Conservation (phyloP, 2,797 vertebrate species). For the Simalia tracyae region DNA sequence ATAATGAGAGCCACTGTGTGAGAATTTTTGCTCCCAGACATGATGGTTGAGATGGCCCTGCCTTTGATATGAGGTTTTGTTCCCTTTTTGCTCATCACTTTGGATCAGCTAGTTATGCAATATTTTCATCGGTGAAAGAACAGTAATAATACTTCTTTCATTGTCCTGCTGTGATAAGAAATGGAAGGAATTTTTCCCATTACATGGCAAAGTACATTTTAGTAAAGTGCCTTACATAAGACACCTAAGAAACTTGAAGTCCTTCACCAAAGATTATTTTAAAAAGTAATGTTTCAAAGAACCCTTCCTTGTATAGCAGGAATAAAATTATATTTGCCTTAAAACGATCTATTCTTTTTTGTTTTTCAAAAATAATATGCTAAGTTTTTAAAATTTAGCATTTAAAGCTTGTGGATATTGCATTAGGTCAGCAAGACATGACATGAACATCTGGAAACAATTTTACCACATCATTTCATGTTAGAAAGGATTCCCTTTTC, state of each 20-base stretch:
- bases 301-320: background rate
- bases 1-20: background rate
- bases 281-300: background rate
- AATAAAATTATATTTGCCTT: background rate
- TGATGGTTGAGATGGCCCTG: no score
- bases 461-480: conserved; percentile 27
- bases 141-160: background rate
- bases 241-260: background rate
- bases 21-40: background rate
- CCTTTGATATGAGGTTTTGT: background rate
- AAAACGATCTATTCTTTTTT: background rate
- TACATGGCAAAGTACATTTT: background rate
- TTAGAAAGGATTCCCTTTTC: conserved; percentile 12
- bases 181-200: background rate
- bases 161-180: background rate
- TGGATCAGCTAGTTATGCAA: background rate
- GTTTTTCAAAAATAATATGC: background rate
- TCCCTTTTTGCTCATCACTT: background rate
- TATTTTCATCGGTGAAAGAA: background rate
- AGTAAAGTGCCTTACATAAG: background rate
- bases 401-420: conserved; percentile 31
- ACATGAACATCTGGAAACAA: background rate
- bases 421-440: conserved; percentile 27
- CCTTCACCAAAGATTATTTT: background rate
- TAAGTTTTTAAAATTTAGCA: no score